Evolutionary conservation across 2,888 invertebrate species (phyloP), one percentile per base, ranked within the genome.

Genomic region (Aphidius colemani): DNA sequence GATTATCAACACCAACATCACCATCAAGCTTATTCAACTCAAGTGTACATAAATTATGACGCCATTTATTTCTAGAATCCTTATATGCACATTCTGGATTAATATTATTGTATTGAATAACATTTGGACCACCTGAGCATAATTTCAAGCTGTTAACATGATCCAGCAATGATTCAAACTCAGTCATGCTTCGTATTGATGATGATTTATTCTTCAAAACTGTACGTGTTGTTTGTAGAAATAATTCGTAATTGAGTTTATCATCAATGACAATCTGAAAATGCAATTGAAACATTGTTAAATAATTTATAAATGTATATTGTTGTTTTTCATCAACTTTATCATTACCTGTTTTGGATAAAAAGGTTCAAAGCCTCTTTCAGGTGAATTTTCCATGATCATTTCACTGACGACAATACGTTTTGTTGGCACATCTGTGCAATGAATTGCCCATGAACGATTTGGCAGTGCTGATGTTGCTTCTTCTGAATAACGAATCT

Each of bases 61-160:
- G 59, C 72, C 72, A 74, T 59, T 68, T 70, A 51, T 69, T 67
- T 7, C 66, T 68, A 0, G 68, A 66, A 65, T 74, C 72, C 59
- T 68, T 74, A 53, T 74, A 74, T 53, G 74, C 74, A 58, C 74
- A 74, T 59, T 74, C 74, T 10, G 67, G 67, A 63, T 68, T 72
- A 6, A 72, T 63, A 43, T 68, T 69, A 48, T 65, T 67, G 49
- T 70, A 72, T 53, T 64, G 59, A 30, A 62, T 67, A n/a, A 72
- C 50, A 6, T 68, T 64, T 2, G 74, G 74, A 6, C 74, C 74
- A 13, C 74, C 74, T 7, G 44, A 30, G 46, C 74, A 74, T n/a
- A 74, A 57, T 66, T 70, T 74, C 40, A 74, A 51, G 30, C 69
- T 64, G 40, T 70, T 63, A 10, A 70, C 68, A 44, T 71, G 69